phyloP scores from a whole-genome alignment of 2,888 invertebrate species.

The Hemistola chrysoprasaria region DNA sequence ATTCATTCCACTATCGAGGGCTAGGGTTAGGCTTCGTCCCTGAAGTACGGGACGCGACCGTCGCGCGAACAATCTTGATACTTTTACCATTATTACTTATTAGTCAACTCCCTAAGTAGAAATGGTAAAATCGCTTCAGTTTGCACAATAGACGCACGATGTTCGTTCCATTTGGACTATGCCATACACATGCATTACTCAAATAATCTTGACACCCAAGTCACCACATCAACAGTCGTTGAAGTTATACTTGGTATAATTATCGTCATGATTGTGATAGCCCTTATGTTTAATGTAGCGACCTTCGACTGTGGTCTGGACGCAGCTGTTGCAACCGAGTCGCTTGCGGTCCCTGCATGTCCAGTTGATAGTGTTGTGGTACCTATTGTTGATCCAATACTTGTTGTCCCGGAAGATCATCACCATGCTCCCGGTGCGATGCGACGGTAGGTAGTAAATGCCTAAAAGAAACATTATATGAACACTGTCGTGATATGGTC shows the following conservation, averaged over 20 bases:
- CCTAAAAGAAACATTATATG: conserved; percentile 47
- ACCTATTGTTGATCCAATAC: conserved; percentile 76
- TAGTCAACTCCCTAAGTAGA: no score
- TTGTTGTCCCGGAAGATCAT: conserved; percentile 76
- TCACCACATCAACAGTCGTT: conserved; percentile 59
- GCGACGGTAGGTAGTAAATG: conserved; percentile 73
- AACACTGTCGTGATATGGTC: neutral
- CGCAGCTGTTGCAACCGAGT: conserved; percentile 70
- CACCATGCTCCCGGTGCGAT: conserved; percentile 76
- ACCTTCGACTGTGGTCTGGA: conserved; percentile 72
- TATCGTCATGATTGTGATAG: conserved; percentile 70
- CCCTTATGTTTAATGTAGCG: conserved; percentile 73
- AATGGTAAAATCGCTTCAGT: no score
- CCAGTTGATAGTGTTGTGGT: conserved; percentile 77
- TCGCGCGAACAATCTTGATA: no score
- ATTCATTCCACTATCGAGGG: no score
- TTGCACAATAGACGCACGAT: no score
- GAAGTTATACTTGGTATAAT: conserved; percentile 75
- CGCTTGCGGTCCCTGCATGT: conserved; percentile 72
- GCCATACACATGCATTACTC: no score
- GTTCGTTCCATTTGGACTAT: no score
- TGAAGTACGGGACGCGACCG: no score
- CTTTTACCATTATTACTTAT: no score
- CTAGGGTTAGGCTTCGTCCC: no score
- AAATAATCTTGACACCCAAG: no score